Percentiles rank a stretch among this genome's conserved stretches.
phyloP scores from a whole-genome alignment of 2,113 vertebrate species.

The Scomber japonicus region DNA sequence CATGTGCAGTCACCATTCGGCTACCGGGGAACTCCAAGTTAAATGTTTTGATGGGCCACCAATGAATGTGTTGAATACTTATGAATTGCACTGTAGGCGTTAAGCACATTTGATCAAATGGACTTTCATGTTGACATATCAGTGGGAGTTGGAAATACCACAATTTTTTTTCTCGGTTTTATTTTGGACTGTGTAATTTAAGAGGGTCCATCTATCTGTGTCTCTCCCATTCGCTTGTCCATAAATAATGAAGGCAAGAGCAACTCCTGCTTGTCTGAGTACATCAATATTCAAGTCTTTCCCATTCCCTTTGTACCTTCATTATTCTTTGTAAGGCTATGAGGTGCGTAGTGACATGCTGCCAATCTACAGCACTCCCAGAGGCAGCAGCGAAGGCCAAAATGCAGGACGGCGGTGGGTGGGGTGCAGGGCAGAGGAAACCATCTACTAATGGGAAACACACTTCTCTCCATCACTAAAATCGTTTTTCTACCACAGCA shows the following conservation, averaged over 20 bases:
- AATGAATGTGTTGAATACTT: background rate
- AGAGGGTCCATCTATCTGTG: conserved; percentile 3
- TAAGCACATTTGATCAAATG: conserved; percentile 14
- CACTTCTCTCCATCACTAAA: conserved; percentile 73
- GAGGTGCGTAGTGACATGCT: conserved; percentile 61
- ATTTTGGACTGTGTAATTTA: conserved; percentile 30
- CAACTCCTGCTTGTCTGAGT: conserved; percentile 33
- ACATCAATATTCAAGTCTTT: conserved; percentile 25
- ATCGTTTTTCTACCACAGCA: conserved; percentile 65
- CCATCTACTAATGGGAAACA: conserved; percentile 82
- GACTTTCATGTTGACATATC: conserved; percentile 1
- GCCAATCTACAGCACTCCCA: conserved; percentile 65
- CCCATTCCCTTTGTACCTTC: conserved; percentile 31
- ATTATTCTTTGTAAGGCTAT: conserved; percentile 46
- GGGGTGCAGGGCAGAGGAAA: conserved; percentile 72
- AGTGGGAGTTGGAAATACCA: background rate
- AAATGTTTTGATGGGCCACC: no score
- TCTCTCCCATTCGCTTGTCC: background rate
- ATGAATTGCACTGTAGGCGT: background rate
- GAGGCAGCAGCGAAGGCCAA: conserved; percentile 58
- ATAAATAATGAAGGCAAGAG: conserved; percentile 15
- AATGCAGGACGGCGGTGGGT: conserved; percentile 55
- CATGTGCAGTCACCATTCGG: no score
- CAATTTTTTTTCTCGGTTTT: conserved; percentile 15
- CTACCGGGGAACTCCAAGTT: no score